phyloP scores from a whole-genome alignment of 2,797 vertebrate species.

The Coracias cyanogaster region DNA sequence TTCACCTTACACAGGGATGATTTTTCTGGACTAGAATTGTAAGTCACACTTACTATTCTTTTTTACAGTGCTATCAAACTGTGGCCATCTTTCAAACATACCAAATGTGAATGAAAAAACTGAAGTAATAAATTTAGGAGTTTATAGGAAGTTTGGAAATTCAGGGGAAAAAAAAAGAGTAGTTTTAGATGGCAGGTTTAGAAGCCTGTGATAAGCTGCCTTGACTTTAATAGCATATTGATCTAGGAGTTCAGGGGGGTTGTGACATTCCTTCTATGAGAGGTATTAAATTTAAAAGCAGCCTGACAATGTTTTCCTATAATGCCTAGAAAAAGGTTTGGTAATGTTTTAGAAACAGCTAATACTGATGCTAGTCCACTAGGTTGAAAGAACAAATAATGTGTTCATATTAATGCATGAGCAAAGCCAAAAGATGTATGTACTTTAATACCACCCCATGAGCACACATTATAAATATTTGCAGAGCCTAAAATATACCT shows the following conservation, averaged over 20 bases:
- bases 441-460: background rate
- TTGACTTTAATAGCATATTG: conserved; percentile 43
- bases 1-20: background rate
- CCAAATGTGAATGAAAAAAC: background rate
- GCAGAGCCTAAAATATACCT: conserved; percentile 42
- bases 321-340: background rate
- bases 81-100: background rate
- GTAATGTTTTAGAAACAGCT: conserved; percentile 33
- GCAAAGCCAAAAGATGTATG: conserved; percentile 36
- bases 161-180: background rate
- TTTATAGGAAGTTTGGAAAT: conserved; percentile 53
- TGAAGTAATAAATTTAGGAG: conserved; percentile 51
- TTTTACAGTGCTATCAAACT: conserved; percentile 47
- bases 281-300: conserved; percentile 28
- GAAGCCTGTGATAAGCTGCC: conserved; percentile 24
- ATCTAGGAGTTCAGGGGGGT: conserved; percentile 34
- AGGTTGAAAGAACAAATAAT: conserved; percentile 54
- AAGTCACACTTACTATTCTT: background rate
- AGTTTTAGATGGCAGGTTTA: conserved; percentile 36
- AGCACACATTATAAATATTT: conserved; percentile 58
- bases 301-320: background rate
- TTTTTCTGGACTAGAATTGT: conserved; percentile 23
- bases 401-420: conserved; percentile 30
- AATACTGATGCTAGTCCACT: conserved; percentile 27
- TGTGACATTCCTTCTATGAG: conserved; percentile 30